A percentile compares a stretch with the other conserved stretches of the same genome.
phyloP scores from a whole-genome alignment of 1,140 invertebrate genomes.

The Octopus bimaculoides region DNA sequence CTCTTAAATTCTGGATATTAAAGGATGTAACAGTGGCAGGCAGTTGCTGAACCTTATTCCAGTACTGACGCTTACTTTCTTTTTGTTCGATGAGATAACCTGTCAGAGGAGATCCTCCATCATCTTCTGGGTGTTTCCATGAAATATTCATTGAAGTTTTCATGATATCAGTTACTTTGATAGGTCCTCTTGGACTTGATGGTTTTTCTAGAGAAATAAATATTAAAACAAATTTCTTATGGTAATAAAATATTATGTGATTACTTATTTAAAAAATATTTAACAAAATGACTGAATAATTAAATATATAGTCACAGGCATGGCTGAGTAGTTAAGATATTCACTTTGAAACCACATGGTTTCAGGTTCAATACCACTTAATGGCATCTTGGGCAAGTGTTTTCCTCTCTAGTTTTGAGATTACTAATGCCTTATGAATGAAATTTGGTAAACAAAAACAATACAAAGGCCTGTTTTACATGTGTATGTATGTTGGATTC shows the following conservation, averaged over 20 bases:
- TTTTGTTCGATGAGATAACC: conserved; percentile 89
- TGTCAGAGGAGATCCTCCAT: conserved; percentile 92
- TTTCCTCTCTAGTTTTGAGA: no score
- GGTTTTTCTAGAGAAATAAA: background rate
- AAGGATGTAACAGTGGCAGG: conserved; percentile 70
- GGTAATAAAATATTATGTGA: no score
- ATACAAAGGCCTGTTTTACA: background rate
- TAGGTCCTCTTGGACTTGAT: conserved; percentile 4
- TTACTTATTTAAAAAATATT: no score
- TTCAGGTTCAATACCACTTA: no score
- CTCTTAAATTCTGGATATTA: conserved; percentile 77
- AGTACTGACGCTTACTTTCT: conserved; percentile 77
- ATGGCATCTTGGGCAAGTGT: no score
- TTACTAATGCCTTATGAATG: background rate
- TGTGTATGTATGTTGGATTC: no score
- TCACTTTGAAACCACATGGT: no score
- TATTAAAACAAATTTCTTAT: background rate
- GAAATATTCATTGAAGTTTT: background rate
- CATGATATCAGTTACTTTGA: conserved; percentile 9
- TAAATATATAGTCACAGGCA: no score
- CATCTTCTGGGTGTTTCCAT: conserved; percentile 61
- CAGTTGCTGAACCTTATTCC: conserved; percentile 59
- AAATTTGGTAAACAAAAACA: background rate
- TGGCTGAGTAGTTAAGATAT: no score
- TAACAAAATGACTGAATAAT: no score